Evolutionary conservation across 2,113 vertebrate genomes (phyloP).

Genomic region (Dicentrarchus labrax): DNA sequence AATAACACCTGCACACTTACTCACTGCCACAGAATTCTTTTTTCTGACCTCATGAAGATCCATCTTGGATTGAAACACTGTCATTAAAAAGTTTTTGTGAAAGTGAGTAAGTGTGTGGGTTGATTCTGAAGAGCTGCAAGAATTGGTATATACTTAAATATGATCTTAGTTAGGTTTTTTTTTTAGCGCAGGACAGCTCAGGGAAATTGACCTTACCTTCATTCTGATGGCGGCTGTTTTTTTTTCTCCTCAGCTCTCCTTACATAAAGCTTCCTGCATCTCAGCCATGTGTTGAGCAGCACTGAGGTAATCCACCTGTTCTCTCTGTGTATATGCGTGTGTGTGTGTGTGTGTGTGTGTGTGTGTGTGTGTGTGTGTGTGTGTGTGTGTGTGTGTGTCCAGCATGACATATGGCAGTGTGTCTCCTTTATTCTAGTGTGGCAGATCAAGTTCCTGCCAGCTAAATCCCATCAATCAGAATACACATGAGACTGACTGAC

Average conservation of each 20-base stretch:
- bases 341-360: slow-evolving; percentile 8
- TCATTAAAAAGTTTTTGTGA: no score
- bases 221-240: slow-evolving; percentile 29
- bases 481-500: background rate
- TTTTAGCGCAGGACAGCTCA: background rate
- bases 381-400: background rate
- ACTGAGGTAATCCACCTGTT: slow-evolving; percentile 51
- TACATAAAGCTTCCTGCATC: slow-evolving; percentile 27
- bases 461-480: slow-evolving; percentile 15
- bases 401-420: slow-evolving; percentile 36
- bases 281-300: slow-evolving; percentile 39
- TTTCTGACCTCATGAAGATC: no score
- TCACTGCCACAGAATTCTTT: no score
- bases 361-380: no score
- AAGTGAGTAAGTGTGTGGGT: no score
- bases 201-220: slow-evolving; percentile 50
- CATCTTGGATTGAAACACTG: no score
- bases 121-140: background rate
- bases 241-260: slow-evolving; percentile 14
- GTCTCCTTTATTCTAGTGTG: background rate
- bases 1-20: no score
- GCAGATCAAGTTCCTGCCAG: slow-evolving; percentile 13
- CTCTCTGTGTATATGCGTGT: slow-evolving; percentile 9
- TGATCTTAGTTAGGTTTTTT: background rate
- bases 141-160: background rate